These are phyloP conservation scores for Orchesella cincta DNA, from an alignment of 1,140 invertebrate species.

Conservation along the genomic window DNA sequence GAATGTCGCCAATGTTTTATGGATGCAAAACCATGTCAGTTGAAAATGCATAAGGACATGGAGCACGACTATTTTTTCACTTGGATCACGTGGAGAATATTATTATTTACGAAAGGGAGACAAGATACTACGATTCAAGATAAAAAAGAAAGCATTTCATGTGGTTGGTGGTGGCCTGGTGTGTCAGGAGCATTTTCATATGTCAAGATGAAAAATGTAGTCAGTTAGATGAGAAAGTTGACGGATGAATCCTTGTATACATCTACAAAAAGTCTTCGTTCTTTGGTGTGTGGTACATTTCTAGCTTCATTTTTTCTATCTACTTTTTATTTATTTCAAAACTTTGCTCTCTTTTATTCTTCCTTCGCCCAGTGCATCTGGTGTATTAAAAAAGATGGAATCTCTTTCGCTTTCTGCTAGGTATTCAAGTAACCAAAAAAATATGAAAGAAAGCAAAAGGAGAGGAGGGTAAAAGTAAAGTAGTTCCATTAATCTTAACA, in stretches of 20 bases:
- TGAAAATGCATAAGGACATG: no score
- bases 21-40: no score
- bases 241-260: conserved; percentile 10
- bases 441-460: no score
- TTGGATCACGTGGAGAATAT: no score
- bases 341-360: not conserved
- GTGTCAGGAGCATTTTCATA: conserved; percentile 8
- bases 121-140: not conserved
- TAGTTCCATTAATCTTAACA: not conserved
- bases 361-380: no score
- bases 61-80: no score
- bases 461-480: not conserved
- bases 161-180: not conserved
- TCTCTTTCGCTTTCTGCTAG: no score
- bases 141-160: not conserved
- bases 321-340: conserved; percentile 13
- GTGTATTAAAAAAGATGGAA: no score
- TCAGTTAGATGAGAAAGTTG: conserved; percentile 9
- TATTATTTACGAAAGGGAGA: not conserved
- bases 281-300: not conserved
- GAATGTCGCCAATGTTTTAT: not conserved
- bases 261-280: not conserved
- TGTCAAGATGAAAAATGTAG: conserved; percentile 16
- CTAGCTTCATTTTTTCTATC: not conserved
- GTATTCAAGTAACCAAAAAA: no score